These are phyloP conservation scores for Argyrosomus regius DNA, from an alignment of 2,797 vertebrate species.

Conservation along the genomic window DNA sequence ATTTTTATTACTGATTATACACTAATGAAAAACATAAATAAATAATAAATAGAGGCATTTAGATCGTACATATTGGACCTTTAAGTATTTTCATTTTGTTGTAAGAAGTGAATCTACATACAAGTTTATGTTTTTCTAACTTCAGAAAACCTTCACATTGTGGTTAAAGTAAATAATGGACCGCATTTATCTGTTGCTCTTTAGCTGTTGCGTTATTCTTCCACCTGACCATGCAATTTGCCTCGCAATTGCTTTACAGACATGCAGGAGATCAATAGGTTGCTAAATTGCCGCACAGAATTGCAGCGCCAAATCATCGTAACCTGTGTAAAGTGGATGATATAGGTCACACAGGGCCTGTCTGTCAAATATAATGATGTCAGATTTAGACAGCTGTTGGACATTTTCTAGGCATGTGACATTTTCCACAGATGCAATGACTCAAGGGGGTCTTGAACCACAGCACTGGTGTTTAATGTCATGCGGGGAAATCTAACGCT, in stretches of 20 bases:
- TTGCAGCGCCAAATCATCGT: constrained; percentile 13
- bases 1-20: too few relatives aligned
- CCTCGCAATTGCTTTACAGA: constrained; percentile 26
- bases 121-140: neutral
- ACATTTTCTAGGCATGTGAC: constrained; percentile 31
- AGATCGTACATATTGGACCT: too few relatives aligned
- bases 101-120: too few relatives aligned
- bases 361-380: constrained; percentile 38
- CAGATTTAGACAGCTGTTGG: constrained; percentile 17
- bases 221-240: neutral
- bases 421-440: constrained; percentile 16
- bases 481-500: neutral
- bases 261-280: constrained; percentile 23
- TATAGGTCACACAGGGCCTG: constrained; percentile 7
- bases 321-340: neutral
- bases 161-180: neutral
- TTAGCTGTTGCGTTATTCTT: neutral
- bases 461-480: constrained; percentile 12
- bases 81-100: too few relatives aligned
- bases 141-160: neutral
- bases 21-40: too few relatives aligned
- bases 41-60: too few relatives aligned
- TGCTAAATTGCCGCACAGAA: constrained; percentile 15
- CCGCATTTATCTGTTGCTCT: neutral
- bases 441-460: constrained; percentile 18